Evolutionary conservation across 2,797 vertebrate genomes (phyloP), one percentile per base, ranked within the genome.

Genomic region (Parauchenoglanis punctatus): DNA sequence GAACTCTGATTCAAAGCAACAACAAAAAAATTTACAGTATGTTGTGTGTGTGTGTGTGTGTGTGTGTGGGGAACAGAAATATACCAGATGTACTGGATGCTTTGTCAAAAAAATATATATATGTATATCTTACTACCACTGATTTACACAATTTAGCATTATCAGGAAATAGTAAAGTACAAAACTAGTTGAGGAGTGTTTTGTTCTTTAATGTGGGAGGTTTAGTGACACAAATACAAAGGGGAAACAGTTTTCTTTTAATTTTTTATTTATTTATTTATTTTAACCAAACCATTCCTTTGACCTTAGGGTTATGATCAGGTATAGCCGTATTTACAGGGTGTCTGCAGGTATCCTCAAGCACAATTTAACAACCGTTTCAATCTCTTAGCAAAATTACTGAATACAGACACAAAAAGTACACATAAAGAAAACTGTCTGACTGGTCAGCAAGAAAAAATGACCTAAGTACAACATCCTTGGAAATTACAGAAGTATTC

Each of bases 41-140:
- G 25, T 95, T 94, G 93, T 83, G 58, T 80, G 61, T 72, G 78
- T 80, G 52, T 81, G 61, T 85, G 73, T 81, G 44, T 61, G 77
- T 63, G 46, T 70, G 61, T 76, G 78, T 68, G 77, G 56, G n/a
- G 15, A 28, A 56, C 31, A n/a, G 13, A 77, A 77, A 77, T 77
- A 18, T 28, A 10, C 52, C 75, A 77, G 75, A 56, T 77, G 52
- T 56, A 49, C 25, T 75, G 44, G 44, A 23, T 75, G 44, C 44
- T 44, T 23, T 46, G 18, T 15, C 8, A 8, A 18, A 18, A 77
- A 31, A 31, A 52, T 31, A 52, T 1, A 35, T 35, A 35, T 35
- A 35, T 35, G 35, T 35, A 49, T 49, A 49, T 49, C 20, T 40
- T 2, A 15, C 31, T 18, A 20, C 31, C 35, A 25, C 8, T 75